Conservation (phyloP, 2,113 vertebrate species). For the Chloroceryle aenea region DNA sequence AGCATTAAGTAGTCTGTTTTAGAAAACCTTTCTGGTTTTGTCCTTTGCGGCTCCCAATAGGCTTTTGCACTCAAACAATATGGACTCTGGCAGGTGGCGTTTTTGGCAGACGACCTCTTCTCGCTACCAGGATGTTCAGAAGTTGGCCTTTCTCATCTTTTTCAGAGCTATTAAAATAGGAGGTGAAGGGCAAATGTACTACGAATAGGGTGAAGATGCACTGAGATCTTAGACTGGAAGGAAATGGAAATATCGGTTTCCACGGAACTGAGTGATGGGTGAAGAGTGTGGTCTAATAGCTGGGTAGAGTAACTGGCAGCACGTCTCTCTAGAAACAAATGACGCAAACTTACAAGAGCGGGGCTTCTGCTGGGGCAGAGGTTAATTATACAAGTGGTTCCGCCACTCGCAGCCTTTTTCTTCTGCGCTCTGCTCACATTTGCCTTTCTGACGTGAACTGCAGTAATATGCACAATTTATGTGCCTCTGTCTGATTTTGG, state of each 20-base stretch:
- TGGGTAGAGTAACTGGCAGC: not conserved
- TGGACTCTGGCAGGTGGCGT: conserved; percentile 64
- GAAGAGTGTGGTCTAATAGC: not conserved
- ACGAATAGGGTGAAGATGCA: conserved; percentile 5
- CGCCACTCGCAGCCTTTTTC: conserved; percentile 1
- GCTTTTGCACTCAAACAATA: conserved; percentile 62
- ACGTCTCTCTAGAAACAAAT: conserved; percentile 21
- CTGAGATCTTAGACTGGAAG: not conserved
- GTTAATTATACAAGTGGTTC: conserved; percentile 39
- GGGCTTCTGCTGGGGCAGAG: conserved; percentile 46
- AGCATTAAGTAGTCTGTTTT: conserved; percentile 66
- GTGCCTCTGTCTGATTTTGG: conserved; percentile 54
- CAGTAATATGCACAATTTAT: conserved; percentile 46
- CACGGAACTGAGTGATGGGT: not conserved
- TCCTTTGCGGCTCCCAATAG: conserved; percentile 53
- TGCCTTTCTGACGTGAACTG: conserved; percentile 53
- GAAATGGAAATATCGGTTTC: conserved; percentile 8
- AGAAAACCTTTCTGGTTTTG: conserved; percentile 59
- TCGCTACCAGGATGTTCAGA: conserved; percentile 34
- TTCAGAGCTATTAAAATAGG: conserved; percentile 10
- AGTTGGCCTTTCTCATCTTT: conserved; percentile 44
- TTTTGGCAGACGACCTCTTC: conserved; percentile 66
- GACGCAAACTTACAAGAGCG: not conserved
- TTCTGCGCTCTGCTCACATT: conserved; percentile 1
- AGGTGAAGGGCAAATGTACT: conserved; percentile 8